Base-by-base conservation (phyloP, 2,888 invertebrate species). In the Rhyacophila evoluta region DNA sequence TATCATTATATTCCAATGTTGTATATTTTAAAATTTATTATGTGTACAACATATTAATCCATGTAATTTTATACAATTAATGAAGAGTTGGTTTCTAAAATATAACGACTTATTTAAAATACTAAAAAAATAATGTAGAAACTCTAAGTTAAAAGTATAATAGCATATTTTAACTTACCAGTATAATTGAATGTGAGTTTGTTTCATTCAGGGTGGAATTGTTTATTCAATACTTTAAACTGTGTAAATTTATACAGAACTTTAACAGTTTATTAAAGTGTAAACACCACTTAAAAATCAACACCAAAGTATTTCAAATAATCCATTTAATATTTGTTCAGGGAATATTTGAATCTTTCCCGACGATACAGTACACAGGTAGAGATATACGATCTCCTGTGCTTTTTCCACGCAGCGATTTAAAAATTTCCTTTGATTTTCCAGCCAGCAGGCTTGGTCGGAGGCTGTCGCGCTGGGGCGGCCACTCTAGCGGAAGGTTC, bases 401-500 rank as follows among this genome's bases (percentile, higher is more conserved):
- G 55, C 10, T 15, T 19, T 6, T 55, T 55, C 25, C 55, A 55
- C 55, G 25, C 55, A 19, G 10, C 55, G 55, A 55, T 55, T 55
- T 10, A 55, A 55, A 55, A 55, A 55, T 55, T 55, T 55, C 25
- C 55, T 55, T 55, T 55, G 55, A 55, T 55, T 55, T 55, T 55
- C 55, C 55, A 55, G 55, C 8, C 19, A 12, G 55, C 15, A 55
- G 19, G 55, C 55, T 55, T 8, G 55, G 19, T 55, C 12, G 55
- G 55, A 55, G 25, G 25, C 55, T 55, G 55, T 55, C 10, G 55
- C 55, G 55, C 19, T 19, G 55, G 55, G 55, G 19, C 55, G 55
- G 55, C 55, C 55, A 55, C 55, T 55, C 15, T 55, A 55, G 55
- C 55, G 55, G 55, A 55, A 55, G 55, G 55, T 55, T 55, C 55